These are phyloP conservation scores for Catalaphyllia jardinei DNA, from an alignment of 64 coral and sea anemone genomes.

Conservation along the genomic window DNA sequence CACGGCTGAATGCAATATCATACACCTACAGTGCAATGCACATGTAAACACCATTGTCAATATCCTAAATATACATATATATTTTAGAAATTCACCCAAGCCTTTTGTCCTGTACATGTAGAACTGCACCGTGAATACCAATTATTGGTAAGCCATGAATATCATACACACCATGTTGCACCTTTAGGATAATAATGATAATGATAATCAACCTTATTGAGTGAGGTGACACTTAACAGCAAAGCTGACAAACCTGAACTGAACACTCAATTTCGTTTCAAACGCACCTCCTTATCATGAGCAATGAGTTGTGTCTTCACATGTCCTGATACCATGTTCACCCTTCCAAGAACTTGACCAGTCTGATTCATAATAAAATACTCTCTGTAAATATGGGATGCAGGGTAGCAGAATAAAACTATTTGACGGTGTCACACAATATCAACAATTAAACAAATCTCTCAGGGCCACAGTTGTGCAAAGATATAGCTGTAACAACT, in stretches of 20 bases:
- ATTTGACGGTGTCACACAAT: no score
- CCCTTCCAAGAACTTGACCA: conserved; percentile 94
- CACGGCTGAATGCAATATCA: conserved; percentile 99
- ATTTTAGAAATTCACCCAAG: background rate
- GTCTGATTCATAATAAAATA: conserved; percentile 48
- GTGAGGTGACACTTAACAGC: no score
- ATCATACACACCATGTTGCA: background rate
- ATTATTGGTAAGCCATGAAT: background rate
- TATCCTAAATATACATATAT: no score
- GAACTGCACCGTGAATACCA: no score
- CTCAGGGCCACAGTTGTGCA: no score
- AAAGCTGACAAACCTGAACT: no score
- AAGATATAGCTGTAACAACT: no score
- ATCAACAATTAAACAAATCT: no score
- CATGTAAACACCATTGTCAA: background rate
- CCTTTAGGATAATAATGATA: no score
- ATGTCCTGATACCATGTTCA: conserved; percentile 97
- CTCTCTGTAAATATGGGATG: background rate
- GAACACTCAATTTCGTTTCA: no score
- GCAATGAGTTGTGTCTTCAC: conserved; percentile 99
- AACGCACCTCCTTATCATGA: conserved; percentile 95
- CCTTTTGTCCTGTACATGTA: background rate
- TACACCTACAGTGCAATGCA: conserved; percentile 74
- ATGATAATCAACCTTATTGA: no score
- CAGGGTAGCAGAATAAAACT: no score